phyloP scores from a whole-genome alignment of 2,888 invertebrate genomes.

The Lycia hirtaria region DNA sequence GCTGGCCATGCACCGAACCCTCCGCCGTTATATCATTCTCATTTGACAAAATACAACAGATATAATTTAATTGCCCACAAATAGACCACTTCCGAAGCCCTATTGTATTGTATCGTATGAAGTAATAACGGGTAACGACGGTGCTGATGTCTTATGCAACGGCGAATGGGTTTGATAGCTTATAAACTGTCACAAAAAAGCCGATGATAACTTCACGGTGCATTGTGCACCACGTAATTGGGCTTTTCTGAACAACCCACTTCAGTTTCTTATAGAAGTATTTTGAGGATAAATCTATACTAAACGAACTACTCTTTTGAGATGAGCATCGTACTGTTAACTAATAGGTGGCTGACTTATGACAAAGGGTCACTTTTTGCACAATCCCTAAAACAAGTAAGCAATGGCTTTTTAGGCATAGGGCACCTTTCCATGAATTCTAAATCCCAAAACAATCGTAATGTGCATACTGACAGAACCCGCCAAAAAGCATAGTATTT shows the following conservation, averaged over 20 bases:
- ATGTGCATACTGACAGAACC: no score
- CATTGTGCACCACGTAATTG: constrained; percentile 36
- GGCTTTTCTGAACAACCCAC: constrained; percentile 23
- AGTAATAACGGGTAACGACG: constrained; percentile 38
- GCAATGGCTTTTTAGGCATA: no score
- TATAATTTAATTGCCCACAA: constrained; percentile 49
- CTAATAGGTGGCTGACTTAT: no score
- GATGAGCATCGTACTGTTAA: no score
- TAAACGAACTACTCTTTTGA: no score
- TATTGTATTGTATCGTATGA: constrained; percentile 32
- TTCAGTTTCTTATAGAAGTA: background rate
- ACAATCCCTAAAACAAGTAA: no score
- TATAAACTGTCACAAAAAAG: constrained; percentile 41
- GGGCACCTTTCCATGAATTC: no score
- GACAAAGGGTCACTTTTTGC: no score
- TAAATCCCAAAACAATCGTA: no score
- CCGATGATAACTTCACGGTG: constrained; percentile 41
- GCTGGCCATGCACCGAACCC: constrained; percentile 46
- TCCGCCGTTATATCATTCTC: constrained; percentile 61
- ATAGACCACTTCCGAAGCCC: constrained; percentile 53
- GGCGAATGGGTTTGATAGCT: constrained; percentile 43
- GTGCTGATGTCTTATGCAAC: constrained; percentile 50
- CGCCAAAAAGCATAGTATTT: background rate
- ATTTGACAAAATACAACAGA: constrained; percentile 42
- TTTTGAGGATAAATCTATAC: background rate